Evolutionary conservation across 2,888 invertebrate species (phyloP).

Genomic region (Leucoptera coffeella): DNA sequence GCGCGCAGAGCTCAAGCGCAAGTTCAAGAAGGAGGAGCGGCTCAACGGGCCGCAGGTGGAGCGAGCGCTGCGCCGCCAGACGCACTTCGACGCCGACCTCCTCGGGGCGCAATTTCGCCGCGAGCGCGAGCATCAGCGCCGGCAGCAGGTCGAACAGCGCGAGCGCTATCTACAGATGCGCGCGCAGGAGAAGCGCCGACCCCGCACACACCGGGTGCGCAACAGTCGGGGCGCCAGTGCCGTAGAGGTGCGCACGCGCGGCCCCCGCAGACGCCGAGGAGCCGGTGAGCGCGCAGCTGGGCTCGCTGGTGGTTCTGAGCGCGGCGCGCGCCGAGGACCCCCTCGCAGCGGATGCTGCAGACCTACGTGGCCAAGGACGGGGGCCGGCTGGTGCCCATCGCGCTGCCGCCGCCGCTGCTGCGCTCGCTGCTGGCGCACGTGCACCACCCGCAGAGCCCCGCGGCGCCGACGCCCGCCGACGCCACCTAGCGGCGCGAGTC

Average conservation of each 20-base stretch:
- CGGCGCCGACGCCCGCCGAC: too few species aligned
- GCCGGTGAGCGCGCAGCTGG: conserved; percentile 24
- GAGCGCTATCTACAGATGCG: conserved; percentile 30
- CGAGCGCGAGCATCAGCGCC: conserved; percentile 17
- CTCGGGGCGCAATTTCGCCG: conserved; percentile 21
- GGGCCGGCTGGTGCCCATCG: conserved; percentile 25
- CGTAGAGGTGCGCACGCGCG: neutral
- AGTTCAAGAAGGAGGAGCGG: conserved; percentile 89
- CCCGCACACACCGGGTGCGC: too few species aligned
- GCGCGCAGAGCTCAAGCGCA: conserved; percentile 79
- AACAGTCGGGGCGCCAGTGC: neutral
- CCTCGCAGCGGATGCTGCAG: conserved; percentile 35
- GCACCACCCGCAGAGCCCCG: too few species aligned
- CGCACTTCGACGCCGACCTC: conserved; percentile 55
- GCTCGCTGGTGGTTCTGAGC: conserved; percentile 35
- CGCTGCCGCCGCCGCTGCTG: conserved; percentile 22
- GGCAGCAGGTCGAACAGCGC: conserved; percentile 11
- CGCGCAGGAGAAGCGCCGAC: conserved; percentile 31
- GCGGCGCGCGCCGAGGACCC: conserved; percentile 31
- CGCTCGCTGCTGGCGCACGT: too few species aligned
- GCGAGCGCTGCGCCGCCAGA: conserved; percentile 65
- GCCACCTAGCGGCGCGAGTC: too few species aligned
- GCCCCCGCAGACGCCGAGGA: conserved; percentile 8
- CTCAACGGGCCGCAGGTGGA: conserved; percentile 67
- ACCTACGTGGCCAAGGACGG: conserved; percentile 30